Evolutionary conservation across 2,113 vertebrate species (phyloP), one percentile per base, ranked within the genome.

Genomic region (Recurvirostra avosetta): DNA sequence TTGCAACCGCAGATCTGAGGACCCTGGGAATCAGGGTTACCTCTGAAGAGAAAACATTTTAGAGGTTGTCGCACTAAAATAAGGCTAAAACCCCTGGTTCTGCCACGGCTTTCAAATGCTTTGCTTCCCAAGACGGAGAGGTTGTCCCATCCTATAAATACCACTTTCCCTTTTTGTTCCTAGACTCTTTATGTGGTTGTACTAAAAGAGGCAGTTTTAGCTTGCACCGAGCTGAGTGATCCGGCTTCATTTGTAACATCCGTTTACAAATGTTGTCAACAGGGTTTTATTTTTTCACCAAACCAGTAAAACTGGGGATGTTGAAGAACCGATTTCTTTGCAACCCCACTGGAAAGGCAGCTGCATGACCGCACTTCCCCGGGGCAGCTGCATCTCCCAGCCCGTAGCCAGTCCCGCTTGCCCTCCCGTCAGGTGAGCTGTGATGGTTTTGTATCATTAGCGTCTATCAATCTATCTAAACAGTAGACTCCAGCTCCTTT

Each of bases 251-350:
- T 34, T 81, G 25, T 38, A 85, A 43, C 34, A 72, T 47, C n/a
- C 7, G 1, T 49, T 74, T 61, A 40, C 70, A 85, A 79, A 53
- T 6, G 4, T 18, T 71, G 40, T 36, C 0, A 0, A 41, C 47
- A 81, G 30, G 26, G 5, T 16, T 67, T 76, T 30, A 1, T 27
- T 40, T 49, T 71, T 43, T 53, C 66, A 49, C 36, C 6, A 1
- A 32, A 41, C 53, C 43, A 21, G 30, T 92, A 82, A 70, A 90
- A 62, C 30, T 7, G 13, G 7, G 17, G 47, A 87, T 26, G 27
- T 4, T 52, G 17, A 71, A 50, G 38, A 40, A 58, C 8, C 4
- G 3, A 23, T 8, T 63, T 43, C 7, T 67, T 34, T 72, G 32
- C 43, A 61, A 21, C 9, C 15, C 36, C 43, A 22, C 23, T 52